Percentiles rank a stretch among this genome's conserved stretches.
Evolutionary conservation across 1,140 invertebrate species (phyloP).

Genomic region (Drosophila mauritiana): DNA sequence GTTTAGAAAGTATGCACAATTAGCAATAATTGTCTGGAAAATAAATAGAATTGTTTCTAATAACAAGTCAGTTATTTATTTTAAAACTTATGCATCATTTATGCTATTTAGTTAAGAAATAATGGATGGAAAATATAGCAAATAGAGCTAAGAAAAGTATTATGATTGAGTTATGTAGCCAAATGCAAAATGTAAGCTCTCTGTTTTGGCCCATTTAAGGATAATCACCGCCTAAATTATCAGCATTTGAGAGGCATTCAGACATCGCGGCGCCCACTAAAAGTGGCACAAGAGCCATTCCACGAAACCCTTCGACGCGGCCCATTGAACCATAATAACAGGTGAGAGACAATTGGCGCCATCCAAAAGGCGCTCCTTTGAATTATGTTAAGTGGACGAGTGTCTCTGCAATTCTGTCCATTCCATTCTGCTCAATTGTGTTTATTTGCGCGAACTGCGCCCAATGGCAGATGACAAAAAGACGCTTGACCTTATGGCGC

Average conservation of each 20-base stretch:
- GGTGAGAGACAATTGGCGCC: conserved; percentile 43
- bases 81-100: too few species aligned
- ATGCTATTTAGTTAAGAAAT: too few species aligned
- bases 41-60: too few species aligned
- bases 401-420: conserved; percentile 14
- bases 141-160: too few species aligned
- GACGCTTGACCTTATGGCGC: conserved; percentile 76
- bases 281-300: not conserved
- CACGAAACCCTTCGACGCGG: not conserved
- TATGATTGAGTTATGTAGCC: too few species aligned
- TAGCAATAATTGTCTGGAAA: too few species aligned
- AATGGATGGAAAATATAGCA: too few species aligned
- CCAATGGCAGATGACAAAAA: conserved; percentile 65
- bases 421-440: conserved; percentile 48
- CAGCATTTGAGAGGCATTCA: conserved; percentile 18
- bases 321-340: conserved; percentile 20
- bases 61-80: too few species aligned
- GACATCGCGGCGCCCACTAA: conserved; percentile 8
- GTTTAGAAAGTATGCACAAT: too few species aligned
- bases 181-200: too few species aligned
- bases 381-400: conserved; percentile 63
- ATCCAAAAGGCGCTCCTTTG: conserved; percentile 47
- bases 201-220: not conserved
- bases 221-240: conserved; percentile 1
- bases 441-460: conserved; percentile 68